Base-by-base conservation (phyloP, 2,113 vertebrate species). In the Amblyopsis rosae region DNA sequence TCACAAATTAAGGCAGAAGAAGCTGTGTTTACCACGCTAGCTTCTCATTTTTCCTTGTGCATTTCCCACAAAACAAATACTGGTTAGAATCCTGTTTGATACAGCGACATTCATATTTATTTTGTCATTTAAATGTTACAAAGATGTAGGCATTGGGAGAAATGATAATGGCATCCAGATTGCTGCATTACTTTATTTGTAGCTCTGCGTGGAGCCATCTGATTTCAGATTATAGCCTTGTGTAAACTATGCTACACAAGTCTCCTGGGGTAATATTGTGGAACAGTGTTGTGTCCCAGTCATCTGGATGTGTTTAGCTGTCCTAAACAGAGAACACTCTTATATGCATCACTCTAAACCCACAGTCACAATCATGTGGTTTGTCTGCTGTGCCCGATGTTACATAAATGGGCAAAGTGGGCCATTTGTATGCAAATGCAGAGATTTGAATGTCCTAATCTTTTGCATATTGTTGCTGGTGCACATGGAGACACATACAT, bases 131-230 rank as follows among this genome's bases (percentile, higher is more conserved):
- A 90, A 88, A 88, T 81, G 86, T 83, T 88, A 85, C 78, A 84
- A 87, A 92, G 90, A 91, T 86, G 84, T 82, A 90, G 87, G 86
- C 88, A 85, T 73, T 83, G 87, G 83, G 75, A 79, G 81, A 87
- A 86, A 91, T 84, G 81, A 90, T 92, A 89, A 89, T 91, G 85
- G 81, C 87, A 87, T 90, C 86, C 89, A 92, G 91, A 87, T 89
- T 89, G 72, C 69, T 75, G 80, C 81, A 88, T 89, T 86, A 88
- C 90, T 92, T 92, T 90, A 93, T 93, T 92, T 93, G 90, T 92
- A 91, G 88, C 89, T 90, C 81, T 67, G 80, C 85, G 83, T 78
- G 84, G 77, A 88, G 83, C 88, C 88, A 89, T 91, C 83, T 87
- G 76, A 76, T 87, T 90, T 80, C 82, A 89, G 89, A 92, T 90